phyloP scores from a whole-genome alignment of 2,888 invertebrate genomes.

The Incurvaria masculella region DNA sequence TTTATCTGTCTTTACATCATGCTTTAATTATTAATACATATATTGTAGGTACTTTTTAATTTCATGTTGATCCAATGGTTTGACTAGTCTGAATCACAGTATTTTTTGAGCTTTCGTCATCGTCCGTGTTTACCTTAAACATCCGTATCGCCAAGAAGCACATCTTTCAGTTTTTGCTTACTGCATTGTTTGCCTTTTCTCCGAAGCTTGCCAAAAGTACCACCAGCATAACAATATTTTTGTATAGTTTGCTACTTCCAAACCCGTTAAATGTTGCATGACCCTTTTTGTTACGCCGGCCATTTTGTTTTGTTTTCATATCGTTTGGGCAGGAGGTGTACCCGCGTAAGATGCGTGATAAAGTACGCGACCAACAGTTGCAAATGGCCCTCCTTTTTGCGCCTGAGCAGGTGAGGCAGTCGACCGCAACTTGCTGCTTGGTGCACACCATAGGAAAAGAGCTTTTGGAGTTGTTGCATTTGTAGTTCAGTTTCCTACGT shows the following conservation, averaged over 20 bases:
- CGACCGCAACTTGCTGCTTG: constrained; percentile 44
- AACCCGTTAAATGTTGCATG: constrained; percentile 31
- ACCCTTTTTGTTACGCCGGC: constrained; percentile 54
- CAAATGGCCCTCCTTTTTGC: constrained; percentile 58
- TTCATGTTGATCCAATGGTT: too few relatives aligned
- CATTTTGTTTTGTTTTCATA: constrained; percentile 53
- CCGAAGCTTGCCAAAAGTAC: too few relatives aligned
- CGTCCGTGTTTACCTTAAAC: too few relatives aligned
- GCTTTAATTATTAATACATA: too few relatives aligned
- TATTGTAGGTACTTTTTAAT: too few relatives aligned
- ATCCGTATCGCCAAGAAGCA: too few relatives aligned
- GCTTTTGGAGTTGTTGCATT: not conserved
- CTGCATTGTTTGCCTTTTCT: too few relatives aligned
- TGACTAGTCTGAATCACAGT: too few relatives aligned
- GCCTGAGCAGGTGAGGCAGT: constrained; percentile 52
- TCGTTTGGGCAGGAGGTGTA: constrained; percentile 70
- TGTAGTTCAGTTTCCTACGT: not conserved
- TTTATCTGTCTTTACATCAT: too few relatives aligned
- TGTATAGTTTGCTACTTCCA: not conserved
- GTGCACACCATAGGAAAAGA: not conserved
- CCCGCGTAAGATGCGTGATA: constrained; percentile 79
- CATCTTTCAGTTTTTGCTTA: too few relatives aligned
- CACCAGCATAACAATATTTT: too few relatives aligned
- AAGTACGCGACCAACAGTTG: constrained; percentile 67
- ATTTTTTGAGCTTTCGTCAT: too few relatives aligned